Evolutionary conservation across 2,888 invertebrate genomes (phyloP).

Genomic region (Meta bourneti): DNA sequence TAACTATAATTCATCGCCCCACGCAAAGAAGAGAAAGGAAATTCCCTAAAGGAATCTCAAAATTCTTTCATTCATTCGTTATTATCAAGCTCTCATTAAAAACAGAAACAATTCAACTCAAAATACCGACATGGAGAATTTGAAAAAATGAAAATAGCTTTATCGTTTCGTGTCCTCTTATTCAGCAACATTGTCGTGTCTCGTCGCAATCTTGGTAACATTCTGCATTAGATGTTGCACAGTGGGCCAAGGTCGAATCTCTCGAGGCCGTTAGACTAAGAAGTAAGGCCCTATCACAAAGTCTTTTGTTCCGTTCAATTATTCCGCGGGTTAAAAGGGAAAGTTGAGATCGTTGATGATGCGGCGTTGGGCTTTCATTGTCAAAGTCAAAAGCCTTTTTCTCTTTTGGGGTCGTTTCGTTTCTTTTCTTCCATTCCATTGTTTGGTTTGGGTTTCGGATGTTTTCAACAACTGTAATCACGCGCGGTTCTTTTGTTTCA

Average conservation of each 20-base stretch:
- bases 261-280: conserved; percentile 53
- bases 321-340: conserved; percentile 54
- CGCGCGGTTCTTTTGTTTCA: conserved; percentile 45
- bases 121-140: neutral
- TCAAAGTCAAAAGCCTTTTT: conserved; percentile 55
- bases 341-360: conserved; percentile 46
- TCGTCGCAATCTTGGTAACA: conserved; percentile 12
- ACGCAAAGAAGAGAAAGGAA: neutral
- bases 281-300: conserved; percentile 18
- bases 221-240: conserved; percentile 36
- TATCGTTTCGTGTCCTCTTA: neutral
- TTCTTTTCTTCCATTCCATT: conserved; percentile 28
- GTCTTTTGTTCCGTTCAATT: conserved; percentile 44
- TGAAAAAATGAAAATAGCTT: neutral
- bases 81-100: neutral
- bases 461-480: conserved; percentile 20
- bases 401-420: conserved; percentile 6
- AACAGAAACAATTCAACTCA: neutral
- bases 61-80: neutral
- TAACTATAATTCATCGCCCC: neutral
- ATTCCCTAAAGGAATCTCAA: neutral
- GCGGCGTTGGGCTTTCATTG: conserved; percentile 55
- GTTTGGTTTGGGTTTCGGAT: conserved; percentile 22
- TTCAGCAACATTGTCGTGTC: neutral
- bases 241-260: conserved; percentile 55